Evolutionary conservation across 2,888 invertebrate genomes (phyloP), one percentile per base, ranked within the genome.

Genomic region (Pristionchus maxplancki): DNA sequence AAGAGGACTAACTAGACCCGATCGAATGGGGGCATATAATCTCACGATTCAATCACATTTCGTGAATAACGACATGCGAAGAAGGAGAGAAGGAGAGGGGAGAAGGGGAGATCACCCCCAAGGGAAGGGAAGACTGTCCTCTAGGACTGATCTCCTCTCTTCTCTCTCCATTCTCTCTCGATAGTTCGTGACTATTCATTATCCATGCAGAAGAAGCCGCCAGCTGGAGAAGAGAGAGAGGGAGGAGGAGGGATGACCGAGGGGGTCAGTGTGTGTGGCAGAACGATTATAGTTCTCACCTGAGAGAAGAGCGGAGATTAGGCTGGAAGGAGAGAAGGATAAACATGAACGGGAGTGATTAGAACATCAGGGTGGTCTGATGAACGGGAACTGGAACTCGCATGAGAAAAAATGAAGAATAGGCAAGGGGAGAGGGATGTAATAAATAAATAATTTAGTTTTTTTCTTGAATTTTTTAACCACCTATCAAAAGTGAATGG

Each of bases 11-110:
- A 67, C 31, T 44, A 28, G 44, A 48, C n/a, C 44, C 40, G 44
- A 78, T 40, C 40, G 44, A 78, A 78, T 44, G 78, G 28, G 78
- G 11, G 44, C 40, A 78, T 28, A 48, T 78, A 78, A 78, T 78
- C 78, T 78, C 78, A 78, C 78, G 78, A 78, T 78, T 78, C 78
- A 78, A 78, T 78, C 78, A 78, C 78, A 78, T 78, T 44, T 48
- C 44, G 44, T n/a, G 48, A n/a, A 78, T 78, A 78, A 78, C 78
- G 78, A 78, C 44, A 78, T 78, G 78, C 24, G 78, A 48, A 78
- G 40, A 28, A 48, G n/a, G 44, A 48, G 78, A n/a, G 78, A 24
- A 81, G 20, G 81, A 31, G 83, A 58, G 24, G n/a, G 11, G 53
- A 40, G 44, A 53, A n/a, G 44, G 28, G 34, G 11, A 48, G 82